Percentiles rank a stretch among this genome's conserved stretches.
Evolutionary conservation across 2,797 vertebrate genomes (phyloP).

Genomic region (Tachyglossus aculeatus): DNA sequence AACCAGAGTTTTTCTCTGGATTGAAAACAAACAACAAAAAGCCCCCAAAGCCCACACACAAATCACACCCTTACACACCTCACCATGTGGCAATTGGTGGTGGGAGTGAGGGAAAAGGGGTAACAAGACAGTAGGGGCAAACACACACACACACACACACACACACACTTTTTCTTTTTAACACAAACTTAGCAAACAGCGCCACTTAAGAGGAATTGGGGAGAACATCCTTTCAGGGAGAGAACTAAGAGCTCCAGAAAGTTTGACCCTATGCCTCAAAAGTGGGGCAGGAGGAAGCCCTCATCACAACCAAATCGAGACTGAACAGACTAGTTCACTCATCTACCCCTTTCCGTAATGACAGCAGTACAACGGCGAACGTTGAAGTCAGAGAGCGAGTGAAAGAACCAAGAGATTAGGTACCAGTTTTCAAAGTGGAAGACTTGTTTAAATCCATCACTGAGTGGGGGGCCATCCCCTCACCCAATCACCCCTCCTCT

Average conservation of each 20-base stretch:
- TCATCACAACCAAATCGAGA: not conserved
- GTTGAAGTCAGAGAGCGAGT: not conserved
- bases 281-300: not conserved
- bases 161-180: not conserved
- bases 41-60: no score
- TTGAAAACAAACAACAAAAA: no score
- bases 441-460: constrained; percentile 54
- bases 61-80: not conserved
- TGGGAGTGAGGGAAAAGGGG: not conserved
- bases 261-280: no score
- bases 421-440: constrained; percentile 53
- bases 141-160: not conserved
- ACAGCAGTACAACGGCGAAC: not conserved
- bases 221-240: constrained; percentile 1
- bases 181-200: no score
- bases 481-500: no score
- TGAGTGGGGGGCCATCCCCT: constrained; percentile 9
- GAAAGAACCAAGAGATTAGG: constrained; percentile 7
- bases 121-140: not conserved
- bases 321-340: not conserved
- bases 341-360: constrained; percentile 9
- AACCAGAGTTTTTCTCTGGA: no score
- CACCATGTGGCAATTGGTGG: not conserved
- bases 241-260: not conserved
- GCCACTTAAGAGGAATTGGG: not conserved